Conservation (phyloP, 2,113 vertebrate genomes). For the Spheniscus mendiculus region DNA sequence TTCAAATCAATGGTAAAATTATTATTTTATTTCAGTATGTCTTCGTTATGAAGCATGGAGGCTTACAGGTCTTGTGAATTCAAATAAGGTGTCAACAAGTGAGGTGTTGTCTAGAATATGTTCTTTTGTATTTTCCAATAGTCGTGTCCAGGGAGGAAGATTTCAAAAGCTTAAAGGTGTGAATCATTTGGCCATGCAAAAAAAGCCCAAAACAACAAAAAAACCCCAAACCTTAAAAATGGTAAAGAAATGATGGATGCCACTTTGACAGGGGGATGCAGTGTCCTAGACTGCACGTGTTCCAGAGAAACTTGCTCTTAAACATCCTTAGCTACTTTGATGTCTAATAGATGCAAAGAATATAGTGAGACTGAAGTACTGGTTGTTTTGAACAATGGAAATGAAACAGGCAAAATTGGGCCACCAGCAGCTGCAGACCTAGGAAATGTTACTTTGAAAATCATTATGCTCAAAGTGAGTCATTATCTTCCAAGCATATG, state of each 20-base stretch:
- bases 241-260: background rate
- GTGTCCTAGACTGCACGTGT: accelerated
- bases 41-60: background rate
- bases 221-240: background rate
- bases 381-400: background rate
- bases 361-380: background rate
- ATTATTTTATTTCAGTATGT: background rate
- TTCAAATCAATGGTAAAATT: background rate
- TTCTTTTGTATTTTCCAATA: background rate
- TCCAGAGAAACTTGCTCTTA: background rate
- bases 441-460: background rate
- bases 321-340: background rate
- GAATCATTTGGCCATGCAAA: background rate
- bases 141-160: background rate
- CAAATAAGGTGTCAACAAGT: background rate
- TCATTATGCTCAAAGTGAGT: background rate
- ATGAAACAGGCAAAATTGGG: background rate
- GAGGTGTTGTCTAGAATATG: background rate
- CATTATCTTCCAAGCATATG: background rate
- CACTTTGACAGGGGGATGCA: background rate
- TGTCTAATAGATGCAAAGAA: background rate
- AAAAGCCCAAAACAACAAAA: background rate
- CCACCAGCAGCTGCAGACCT: background rate
- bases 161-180: background rate
- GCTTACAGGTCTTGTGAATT: background rate